Percentiles rank a stretch among this genome's conserved stretches.
Evolutionary conservation across 2,113 vertebrate species (phyloP).

Genomic region (Eretmochelys imbricata): DNA sequence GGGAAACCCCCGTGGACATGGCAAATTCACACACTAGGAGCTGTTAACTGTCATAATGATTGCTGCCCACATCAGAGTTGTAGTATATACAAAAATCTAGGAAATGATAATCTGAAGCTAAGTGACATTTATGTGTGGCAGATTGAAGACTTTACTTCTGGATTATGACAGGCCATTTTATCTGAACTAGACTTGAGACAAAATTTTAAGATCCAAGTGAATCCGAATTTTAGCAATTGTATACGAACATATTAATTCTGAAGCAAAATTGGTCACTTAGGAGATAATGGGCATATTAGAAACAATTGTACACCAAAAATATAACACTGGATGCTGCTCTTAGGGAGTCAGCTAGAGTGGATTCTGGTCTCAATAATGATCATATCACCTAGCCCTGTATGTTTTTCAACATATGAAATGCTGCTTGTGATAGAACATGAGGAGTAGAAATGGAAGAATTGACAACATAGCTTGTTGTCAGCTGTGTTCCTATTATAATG

Average conservation of each 20-base stretch:
- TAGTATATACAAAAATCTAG: not conserved
- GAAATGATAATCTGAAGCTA: not conserved
- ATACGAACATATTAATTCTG: not conserved
- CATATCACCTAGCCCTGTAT: not conserved
- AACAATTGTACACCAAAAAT: rapidly evolving
- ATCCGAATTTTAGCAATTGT: not conserved
- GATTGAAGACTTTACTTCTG: not conserved
- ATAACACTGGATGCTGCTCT: not conserved
- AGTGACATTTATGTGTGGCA: not conserved
- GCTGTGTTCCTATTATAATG: not conserved
- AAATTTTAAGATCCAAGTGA: not conserved
- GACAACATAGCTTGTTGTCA: not conserved
- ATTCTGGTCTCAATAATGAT: not conserved
- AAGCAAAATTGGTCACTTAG: not conserved
- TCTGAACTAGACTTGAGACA: not conserved
- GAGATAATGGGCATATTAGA: not conserved
- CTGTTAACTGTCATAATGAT: not conserved
- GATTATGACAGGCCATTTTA: not conserved
- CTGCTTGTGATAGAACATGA: not conserved
- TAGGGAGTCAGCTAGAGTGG: not conserved
- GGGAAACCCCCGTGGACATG: not conserved
- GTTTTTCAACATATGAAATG: not conserved
- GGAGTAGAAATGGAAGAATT: not conserved
- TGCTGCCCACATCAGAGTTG: not conserved
- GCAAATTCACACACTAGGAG: not conserved